These are phyloP conservation scores for Cyprinus carpio DNA, from an alignment of 2,113 vertebrate species.

Conservation along the genomic window DNA sequence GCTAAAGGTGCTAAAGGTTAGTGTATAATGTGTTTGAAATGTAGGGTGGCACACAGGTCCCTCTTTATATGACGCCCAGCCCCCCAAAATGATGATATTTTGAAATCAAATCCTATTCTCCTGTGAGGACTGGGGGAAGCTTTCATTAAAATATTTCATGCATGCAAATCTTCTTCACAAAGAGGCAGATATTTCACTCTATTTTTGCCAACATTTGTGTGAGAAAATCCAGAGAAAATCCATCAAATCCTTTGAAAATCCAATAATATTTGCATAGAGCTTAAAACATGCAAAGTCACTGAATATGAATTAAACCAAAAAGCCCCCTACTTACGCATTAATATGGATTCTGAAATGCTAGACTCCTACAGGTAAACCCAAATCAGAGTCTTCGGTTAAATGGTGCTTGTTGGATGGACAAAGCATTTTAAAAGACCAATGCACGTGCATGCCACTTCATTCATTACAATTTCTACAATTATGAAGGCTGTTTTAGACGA, in stretches of 20 bases:
- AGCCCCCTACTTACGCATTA: conserved; percentile 79
- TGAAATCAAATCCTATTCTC: conserved; percentile 55
- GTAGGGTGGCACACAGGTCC: conserved; percentile 4
- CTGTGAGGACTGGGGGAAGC: conserved; percentile 43
- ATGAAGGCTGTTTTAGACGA: neutral
- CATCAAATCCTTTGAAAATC: conserved; percentile 81
- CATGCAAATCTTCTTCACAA: conserved; percentile 61
- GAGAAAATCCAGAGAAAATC: conserved; percentile 73
- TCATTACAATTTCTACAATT: conserved; percentile 26
- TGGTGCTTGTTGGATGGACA: conserved; percentile 20
- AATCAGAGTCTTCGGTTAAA: conserved; percentile 44
- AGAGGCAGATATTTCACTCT: conserved; percentile 75
- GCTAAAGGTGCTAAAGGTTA: neutral
- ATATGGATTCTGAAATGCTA: conserved; percentile 76
- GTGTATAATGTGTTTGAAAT: conserved; percentile 8
- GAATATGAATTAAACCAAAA: conserved; percentile 79
- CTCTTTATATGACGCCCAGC: conserved; percentile 52
- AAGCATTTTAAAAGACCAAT: conserved; percentile 13
- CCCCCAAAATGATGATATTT: conserved; percentile 55
- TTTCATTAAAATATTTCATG: conserved; percentile 62
- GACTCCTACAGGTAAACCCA: conserved; percentile 77
- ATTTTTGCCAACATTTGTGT: conserved; percentile 81
- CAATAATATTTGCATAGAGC: conserved; percentile 84
- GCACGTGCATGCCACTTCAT: conserved; percentile 1
- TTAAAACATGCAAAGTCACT: conserved; percentile 83